Percentiles rank a stretch among this genome's conserved stretches.
phyloP scores from a whole-genome alignment of 2,113 vertebrate genomes.

The Xiphorhynchus elegans region DNA sequence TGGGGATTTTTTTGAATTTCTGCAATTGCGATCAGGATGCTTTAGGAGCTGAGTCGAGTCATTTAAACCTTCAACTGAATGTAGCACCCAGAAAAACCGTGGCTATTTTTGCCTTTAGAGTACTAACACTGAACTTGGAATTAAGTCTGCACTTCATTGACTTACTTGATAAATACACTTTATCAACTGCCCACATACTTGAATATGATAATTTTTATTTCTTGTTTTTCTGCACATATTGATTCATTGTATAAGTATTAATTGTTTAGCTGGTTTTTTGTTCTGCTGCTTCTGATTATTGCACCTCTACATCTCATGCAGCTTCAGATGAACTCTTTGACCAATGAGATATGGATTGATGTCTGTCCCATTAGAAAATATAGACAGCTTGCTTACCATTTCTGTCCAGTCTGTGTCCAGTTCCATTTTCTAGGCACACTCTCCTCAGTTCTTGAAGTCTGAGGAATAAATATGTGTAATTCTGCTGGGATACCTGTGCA shows the following conservation, averaged over 20 bases:
- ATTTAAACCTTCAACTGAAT: background rate
- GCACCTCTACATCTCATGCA: background rate
- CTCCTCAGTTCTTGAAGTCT: background rate
- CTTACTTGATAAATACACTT: background rate
- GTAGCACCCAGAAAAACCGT: background rate
- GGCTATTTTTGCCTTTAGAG: background rate
- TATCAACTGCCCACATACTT: background rate
- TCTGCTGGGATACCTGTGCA: background rate
- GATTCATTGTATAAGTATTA: background rate
- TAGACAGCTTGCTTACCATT: background rate
- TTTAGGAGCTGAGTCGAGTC: background rate
- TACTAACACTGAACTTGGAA: background rate
- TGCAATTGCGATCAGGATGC: background rate
- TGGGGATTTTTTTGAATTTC: background rate
- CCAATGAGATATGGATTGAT: background rate
- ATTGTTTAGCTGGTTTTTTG: background rate
- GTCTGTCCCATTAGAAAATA: background rate
- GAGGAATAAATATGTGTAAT: background rate
- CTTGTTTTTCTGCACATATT: background rate
- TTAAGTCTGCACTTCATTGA: background rate
- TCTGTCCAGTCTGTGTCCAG: background rate
- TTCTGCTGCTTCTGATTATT: background rate
- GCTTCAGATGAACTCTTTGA: background rate
- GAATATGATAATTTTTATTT: background rate
- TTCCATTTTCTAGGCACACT: background rate